Conservation (phyloP, 2,888 invertebrate species). For the Pimpla rufipes region DNA sequence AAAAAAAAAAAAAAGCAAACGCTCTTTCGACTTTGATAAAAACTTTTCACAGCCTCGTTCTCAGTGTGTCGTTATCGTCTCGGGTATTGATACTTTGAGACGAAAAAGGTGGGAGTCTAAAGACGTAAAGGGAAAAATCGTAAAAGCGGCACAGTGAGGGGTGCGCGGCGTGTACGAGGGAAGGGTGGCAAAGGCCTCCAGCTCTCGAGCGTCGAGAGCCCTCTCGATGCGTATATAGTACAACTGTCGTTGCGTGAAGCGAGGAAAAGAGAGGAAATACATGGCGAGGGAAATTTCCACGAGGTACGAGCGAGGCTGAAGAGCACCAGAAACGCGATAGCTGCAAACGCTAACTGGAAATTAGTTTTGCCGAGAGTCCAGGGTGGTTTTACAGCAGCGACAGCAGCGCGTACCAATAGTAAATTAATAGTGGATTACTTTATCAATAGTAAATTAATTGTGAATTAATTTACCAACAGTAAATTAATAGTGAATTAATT, state of each 20-base stretch:
- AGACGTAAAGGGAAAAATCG: constrained; percentile 10
- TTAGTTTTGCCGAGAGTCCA: constrained; percentile 58
- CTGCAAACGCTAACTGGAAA: constrained; percentile 56
- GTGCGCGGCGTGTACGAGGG: not conserved
- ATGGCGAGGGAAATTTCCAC: not conserved
- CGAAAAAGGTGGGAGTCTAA: not conserved
- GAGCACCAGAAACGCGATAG: constrained; percentile 1
- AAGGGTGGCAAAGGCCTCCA: constrained; percentile 15
- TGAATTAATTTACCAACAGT: too few species aligned
- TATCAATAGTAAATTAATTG: too few species aligned
- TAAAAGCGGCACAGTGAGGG: not conserved
- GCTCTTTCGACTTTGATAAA: constrained; percentile 4
- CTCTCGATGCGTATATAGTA: constrained; percentile 37
- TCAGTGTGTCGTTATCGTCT: constrained; percentile 6
- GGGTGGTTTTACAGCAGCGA: constrained; percentile 1
- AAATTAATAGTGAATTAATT: too few species aligned
- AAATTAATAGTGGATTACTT: too few species aligned
- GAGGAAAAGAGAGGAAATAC: constrained; percentile 13
- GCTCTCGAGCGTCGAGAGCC: constrained; percentile 12
- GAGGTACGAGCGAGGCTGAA: not conserved
- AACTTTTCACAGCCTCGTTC: constrained; percentile 21
- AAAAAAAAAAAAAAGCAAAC: not conserved
- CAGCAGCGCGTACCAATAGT: not conserved
- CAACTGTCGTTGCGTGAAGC: constrained; percentile 38
- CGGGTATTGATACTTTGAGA: constrained; percentile 11